Evolutionary conservation across 2,888 invertebrate genomes (phyloP).

Genomic region (Oligia fasciuncula): DNA sequence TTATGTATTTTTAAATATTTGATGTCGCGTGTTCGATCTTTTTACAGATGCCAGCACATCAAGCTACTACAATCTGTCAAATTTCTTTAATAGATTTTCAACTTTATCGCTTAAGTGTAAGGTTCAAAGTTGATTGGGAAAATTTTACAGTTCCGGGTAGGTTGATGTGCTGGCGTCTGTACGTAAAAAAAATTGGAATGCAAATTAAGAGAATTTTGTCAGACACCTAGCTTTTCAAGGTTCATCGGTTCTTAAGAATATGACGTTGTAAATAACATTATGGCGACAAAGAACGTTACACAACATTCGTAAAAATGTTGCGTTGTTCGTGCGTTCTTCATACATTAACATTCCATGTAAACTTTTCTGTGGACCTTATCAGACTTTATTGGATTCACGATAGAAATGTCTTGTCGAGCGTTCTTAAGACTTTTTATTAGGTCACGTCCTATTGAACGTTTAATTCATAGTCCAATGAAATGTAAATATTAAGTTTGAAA

Average conservation of each 20-base stretch:
- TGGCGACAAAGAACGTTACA: background rate
- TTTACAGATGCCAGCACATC: no score
- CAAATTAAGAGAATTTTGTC: background rate
- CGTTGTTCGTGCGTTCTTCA: background rate
- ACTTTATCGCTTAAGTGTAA: no score
- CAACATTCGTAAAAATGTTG: background rate
- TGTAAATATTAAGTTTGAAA: slow-evolving; percentile 32
- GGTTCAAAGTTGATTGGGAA: no score
- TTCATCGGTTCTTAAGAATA: background rate
- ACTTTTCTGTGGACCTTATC: slow-evolving; percentile 24
- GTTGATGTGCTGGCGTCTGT: no score
- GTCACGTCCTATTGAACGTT: slow-evolving; percentile 35
- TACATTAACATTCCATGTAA: slow-evolving; percentile 26
- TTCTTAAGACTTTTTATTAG: slow-evolving; percentile 46
- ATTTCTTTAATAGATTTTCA: no score
- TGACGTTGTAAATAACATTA: background rate
- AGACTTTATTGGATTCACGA: slow-evolving; percentile 53
- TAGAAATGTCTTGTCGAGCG: slow-evolving; percentile 56
- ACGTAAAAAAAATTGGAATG: background rate
- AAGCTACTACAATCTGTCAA: no score
- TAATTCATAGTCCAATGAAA: slow-evolving; percentile 39
- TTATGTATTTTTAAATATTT: no score
- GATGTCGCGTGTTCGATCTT: no score
- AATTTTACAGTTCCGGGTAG: no score
- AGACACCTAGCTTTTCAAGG: background rate